These are phyloP conservation scores for Oscheius sp. DNA, from an alignment of 2,888 invertebrate species.

Conservation along the genomic window DNA sequence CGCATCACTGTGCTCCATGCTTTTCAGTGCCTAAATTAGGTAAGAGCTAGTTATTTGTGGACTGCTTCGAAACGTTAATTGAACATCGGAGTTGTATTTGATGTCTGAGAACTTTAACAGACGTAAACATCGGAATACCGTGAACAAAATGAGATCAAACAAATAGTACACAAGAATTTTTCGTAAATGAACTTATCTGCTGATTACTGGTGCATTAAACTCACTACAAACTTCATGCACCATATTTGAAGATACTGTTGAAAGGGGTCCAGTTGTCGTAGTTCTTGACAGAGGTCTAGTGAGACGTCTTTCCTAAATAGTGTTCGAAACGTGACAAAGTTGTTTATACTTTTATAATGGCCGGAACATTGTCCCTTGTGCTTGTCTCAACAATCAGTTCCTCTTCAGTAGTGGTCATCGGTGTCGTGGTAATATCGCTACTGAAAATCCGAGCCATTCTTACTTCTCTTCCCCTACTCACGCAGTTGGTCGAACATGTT, in stretches of 20 bases:
- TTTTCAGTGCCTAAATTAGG: too few species aligned
- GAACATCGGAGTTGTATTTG: too few species aligned
- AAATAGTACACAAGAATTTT: too few species aligned
- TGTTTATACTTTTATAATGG: constrained; percentile 21
- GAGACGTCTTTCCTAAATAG: constrained; percentile 44
- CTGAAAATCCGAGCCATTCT: not conserved
- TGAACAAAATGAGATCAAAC: too few species aligned
- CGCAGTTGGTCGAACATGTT: constrained; percentile 23
- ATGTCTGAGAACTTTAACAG: too few species aligned
- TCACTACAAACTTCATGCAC: constrained; percentile 48
- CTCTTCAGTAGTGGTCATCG: not conserved
- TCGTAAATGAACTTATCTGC: too few species aligned
- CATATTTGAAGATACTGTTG: constrained; percentile 7
- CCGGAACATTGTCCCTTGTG: constrained; percentile 31
- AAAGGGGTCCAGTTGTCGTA: constrained; percentile 16
- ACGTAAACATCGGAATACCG: too few species aligned
- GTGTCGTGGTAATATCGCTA: not conserved
- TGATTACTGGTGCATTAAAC: not conserved
- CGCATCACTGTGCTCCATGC: too few species aligned
- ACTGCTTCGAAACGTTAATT: too few species aligned
- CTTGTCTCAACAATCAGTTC: not conserved
- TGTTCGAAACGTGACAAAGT: not conserved
- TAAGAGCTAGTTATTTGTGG: too few species aligned
- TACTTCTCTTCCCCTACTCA: not conserved
- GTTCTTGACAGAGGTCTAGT: constrained; percentile 47